Base-by-base conservation (phyloP, 2,888 invertebrate species). In the Odontocerum albicorne region DNA sequence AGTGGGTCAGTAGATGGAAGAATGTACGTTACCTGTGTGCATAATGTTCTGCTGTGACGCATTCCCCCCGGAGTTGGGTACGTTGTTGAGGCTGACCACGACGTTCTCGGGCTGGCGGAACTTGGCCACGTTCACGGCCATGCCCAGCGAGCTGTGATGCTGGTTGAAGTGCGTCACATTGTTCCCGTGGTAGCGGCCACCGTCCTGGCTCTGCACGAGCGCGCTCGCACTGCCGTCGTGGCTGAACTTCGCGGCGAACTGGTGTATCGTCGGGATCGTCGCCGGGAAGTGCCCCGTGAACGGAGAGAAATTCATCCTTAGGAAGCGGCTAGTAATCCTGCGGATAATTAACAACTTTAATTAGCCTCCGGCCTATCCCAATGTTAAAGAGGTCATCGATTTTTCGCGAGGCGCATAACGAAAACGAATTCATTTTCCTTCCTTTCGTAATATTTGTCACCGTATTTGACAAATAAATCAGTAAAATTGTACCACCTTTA, bases 221-320 rank as follows among this genome's bases (percentile, higher is more conserved):
- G 59, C 55, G 49, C 61, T 61, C 4, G 71, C 69, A 32, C 66
- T 61, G 64, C 75, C 66, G 69, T 81, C 73, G 72, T 80, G 74
- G 57, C 80, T 72, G 69, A 86, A 80, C 77, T 90, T 87, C 60
- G 90, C 87, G 27, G 88, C 84, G 71, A 91, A 91, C 72, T 92
- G 91, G 71, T 91, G 90, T 68, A 92, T 88, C 55, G 86, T 84
- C 62, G 90, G 89, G 64, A 90, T 84, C 64, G 86, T 81, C 63
- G 85, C 83, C 65, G 88, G 86, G 70, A 87, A 89, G 73, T 85
- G 90, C 65, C 87, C 86, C 65, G 88, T 88, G 71, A 91, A 92
- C 63, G 90, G 90, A 66, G 90, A 84, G 77, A 92, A 92, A 79
- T 92, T 92, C 92, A 92, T 92, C 67, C 66, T 69, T 56, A 40